Base-by-base conservation (phyloP, 2,113 vertebrate species). In the Ibidorhyncha struthersii region DNA sequence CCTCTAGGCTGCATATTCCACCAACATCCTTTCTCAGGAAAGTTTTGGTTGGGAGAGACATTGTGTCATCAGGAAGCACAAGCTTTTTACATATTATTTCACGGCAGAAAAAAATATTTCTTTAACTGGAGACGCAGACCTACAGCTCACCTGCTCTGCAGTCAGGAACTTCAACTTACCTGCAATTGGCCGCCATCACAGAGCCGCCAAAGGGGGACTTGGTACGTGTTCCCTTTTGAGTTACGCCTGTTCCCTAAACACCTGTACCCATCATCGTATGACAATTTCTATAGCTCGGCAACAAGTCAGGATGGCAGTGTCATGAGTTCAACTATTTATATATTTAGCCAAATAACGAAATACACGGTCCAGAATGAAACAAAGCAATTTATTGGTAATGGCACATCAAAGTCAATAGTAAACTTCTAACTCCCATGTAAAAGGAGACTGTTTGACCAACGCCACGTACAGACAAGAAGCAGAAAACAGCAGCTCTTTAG, bases 361-460 rank as follows among this genome's bases (percentile, higher is more conserved):
- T 38, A 49, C 76, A 58, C 14, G 93, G 87, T 26, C 84, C 66
- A 49, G 88, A 72, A 66, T 12, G 72, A 53, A 73, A 47, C 38
- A 89, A 97, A 93, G 83, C 65, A 71, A 41, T 98, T 98, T 98
- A 98, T 97, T 98, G 69, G 55, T 26, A 65, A 85, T 26, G 78
- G 93, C 65, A 45, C 38, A 32, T 45, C n/a, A 72, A 93, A 82
- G 55, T 20, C 47, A 82, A 19, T 50, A 84, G 79, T n/a, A 77
- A 93, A 91, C 59, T 70, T 62, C 16, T 4, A 63, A 34, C 32
- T 11, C 53, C 0, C 6, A 16, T 7, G 6, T 32, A 27, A 61
- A 82, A 41, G 30, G 61, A 62, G 65, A 29, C 17, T 26, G 23
- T 78, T 18, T 47, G 56, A 27, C 14, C 52, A 59, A 20, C 8